Conservation (phyloP, 2,113 vertebrate genomes). For the Pelusios castaneus region DNA sequence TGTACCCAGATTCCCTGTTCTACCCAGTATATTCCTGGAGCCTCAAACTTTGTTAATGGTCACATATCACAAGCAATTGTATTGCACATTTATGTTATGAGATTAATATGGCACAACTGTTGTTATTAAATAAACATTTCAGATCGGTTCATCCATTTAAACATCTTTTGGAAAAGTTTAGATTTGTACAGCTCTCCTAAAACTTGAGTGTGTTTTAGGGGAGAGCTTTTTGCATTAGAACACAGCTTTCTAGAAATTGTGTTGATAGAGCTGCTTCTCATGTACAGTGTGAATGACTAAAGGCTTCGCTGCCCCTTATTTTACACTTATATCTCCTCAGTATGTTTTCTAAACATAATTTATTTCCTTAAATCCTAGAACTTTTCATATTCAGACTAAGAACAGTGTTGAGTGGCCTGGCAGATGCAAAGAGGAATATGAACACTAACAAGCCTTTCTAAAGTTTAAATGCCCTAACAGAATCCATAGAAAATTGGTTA, state of each 20-base stretch:
- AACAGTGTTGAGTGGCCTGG: neutral
- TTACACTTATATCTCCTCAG: neutral
- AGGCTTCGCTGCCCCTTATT: neutral
- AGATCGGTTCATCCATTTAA: neutral
- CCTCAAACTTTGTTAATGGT: neutral
- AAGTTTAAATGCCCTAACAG: conserved; percentile 22
- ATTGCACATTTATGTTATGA: neutral
- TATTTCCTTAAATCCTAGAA: neutral
- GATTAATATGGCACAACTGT: neutral
- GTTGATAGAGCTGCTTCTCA: neutral
- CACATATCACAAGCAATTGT: neutral
- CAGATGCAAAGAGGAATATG: neutral
- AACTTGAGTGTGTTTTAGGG: neutral
- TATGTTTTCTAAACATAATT: neutral
- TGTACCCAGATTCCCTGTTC: neutral
- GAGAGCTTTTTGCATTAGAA: accelerated
- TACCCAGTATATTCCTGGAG: neutral
- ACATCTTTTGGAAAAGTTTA: neutral
- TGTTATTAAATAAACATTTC: neutral
- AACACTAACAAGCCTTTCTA: conserved; percentile 31
- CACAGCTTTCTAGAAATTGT: neutral
- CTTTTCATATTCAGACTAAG: accelerated
- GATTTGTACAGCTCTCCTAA: neutral
- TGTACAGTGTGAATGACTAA: accelerated
- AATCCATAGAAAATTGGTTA: conserved; percentile 26